Base-by-base conservation (phyloP, 2,888 invertebrate species). In the Scrobipalpa costella region DNA sequence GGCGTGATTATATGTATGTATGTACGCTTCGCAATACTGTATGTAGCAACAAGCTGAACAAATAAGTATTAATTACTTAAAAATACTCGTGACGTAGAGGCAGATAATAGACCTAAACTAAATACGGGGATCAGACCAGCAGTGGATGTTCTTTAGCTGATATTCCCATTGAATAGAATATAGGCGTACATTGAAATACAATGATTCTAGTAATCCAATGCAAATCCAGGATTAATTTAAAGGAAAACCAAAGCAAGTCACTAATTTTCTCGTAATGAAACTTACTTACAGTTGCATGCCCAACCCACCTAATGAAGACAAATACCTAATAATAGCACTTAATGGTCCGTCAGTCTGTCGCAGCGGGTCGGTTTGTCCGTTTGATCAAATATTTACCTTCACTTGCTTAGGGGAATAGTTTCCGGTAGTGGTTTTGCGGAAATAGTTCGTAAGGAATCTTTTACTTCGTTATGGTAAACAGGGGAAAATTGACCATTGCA, bases 331-430 rank as follows among this genome's bases (percentile, higher is more conserved):
- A 21, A 52, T 52, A 52, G 50, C 50, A 52, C 50, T 52, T 52
- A 52, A 52, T 52, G 50, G 50, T 21, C 19, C 50, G 27, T 52
- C 50, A 52, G 50, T 49, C 49, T 49, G 49, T 52, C 50, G 50
- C 50, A 21, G n/a, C 50, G 21, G 27, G 19, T 5, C 27, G 11
- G 21, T 52, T 27, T 52, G 50, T 21, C 21, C 50, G 19, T 21
- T 21, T 21, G 13, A 52, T 52, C 50, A 52, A 52, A 52, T 52
- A 52, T 52, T 52, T 52, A 52, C 50, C 50, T 52, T 19, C 13
- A 21, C 50, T 21, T 52, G 21, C 19, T 52, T 27, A 27, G 50
- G 50, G 50, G 44, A 44, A 44, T 21, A 52, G 21, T 13, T 13
- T 52, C 11, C 6, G 27, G 13, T 21, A 27, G 21, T 52, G 13